These are phyloP conservation scores for Clanis bilineata DNA, from an alignment of 2,888 invertebrate genomes.

Conservation along the genomic window DNA sequence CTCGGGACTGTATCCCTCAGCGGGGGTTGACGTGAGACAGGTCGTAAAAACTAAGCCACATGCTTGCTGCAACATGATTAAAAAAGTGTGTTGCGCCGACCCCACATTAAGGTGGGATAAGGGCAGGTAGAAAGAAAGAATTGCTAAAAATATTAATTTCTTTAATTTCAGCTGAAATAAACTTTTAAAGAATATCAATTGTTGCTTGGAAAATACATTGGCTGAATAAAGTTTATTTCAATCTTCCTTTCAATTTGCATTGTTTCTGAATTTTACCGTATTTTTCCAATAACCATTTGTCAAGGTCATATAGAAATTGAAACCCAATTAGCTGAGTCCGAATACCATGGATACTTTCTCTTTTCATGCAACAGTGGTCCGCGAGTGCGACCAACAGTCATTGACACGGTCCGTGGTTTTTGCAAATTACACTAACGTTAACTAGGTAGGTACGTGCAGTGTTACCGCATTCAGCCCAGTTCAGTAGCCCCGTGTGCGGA, in stretches of 20 bases:
- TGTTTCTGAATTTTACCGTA: background rate
- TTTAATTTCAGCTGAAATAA: too few relatives aligned
- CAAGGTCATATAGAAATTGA: conserved; percentile 56
- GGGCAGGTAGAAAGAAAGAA: too few relatives aligned
- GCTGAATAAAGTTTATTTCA: too few relatives aligned
- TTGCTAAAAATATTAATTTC: too few relatives aligned
- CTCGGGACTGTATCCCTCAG: too few relatives aligned
- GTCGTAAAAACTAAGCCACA: too few relatives aligned
- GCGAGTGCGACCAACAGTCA: conserved; percentile 50
- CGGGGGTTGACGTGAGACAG: too few relatives aligned
- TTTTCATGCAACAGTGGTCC: conserved; percentile 55
- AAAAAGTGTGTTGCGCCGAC: too few relatives aligned
- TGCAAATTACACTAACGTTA: conserved; percentile 38
- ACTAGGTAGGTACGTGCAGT: conserved; percentile 37
- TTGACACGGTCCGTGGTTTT: conserved; percentile 52
- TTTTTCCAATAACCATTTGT: background rate
- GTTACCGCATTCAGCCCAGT: conserved; percentile 42
- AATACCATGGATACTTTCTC: conserved; percentile 63
- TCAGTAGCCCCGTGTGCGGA: conserved; percentile 30
- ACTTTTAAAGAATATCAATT: too few relatives aligned
- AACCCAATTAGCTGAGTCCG: conserved; percentile 58
- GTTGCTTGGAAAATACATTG: too few relatives aligned
- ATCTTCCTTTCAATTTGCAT: background rate
- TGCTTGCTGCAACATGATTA: too few relatives aligned
- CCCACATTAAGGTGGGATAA: too few relatives aligned